A percentile compares a stretch with the other conserved stretches of the same genome.
These are phyloP conservation scores for Macrocentrus cingulum DNA, from an alignment of 1,140 invertebrate species.

Conservation along the genomic window DNA sequence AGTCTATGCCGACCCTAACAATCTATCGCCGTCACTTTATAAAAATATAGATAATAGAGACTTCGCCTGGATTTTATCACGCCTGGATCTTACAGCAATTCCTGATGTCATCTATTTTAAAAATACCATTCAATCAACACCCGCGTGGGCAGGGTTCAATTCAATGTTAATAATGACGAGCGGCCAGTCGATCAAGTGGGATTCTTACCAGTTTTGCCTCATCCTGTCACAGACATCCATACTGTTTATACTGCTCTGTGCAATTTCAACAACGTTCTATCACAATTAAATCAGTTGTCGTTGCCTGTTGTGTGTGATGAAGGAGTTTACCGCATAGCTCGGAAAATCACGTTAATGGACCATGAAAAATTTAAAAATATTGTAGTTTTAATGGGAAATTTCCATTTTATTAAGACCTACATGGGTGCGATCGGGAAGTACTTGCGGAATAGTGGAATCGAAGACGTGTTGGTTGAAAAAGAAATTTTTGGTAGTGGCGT, in stretches of 20 bases:
- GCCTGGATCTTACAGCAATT: conserved; percentile 1
- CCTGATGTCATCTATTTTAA: not conserved
- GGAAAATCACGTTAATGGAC: not conserved
- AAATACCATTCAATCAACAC: not conserved
- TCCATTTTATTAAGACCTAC: conserved; percentile 22
- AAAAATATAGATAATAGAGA: no score
- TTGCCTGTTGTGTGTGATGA: conserved; percentile 13
- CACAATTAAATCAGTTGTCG: conserved; percentile 13
- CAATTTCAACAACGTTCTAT: conserved; percentile 11
- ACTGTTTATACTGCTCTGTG: conserved; percentile 18
- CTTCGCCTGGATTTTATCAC: not conserved
- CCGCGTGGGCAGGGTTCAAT: conserved; percentile 15
- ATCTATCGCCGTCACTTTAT: no score
- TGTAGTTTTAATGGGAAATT: conserved; percentile 17
- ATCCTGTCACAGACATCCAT: conserved; percentile 14
- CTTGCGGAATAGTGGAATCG: conserved; percentile 22
- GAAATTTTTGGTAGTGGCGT: conserved; percentile 11
- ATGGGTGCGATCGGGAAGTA: conserved; percentile 24
- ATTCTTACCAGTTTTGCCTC: conserved; percentile 11
- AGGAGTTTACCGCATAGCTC: conserved; percentile 2
- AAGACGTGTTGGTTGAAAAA: conserved; percentile 22
- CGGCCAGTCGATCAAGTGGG: conserved; percentile 4
- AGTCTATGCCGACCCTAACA: no score
- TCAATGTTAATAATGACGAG: conserved; percentile 4
- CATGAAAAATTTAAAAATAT: conserved; percentile 23